These are phyloP conservation scores for Aleiodes alternator DNA, from an alignment of 2,888 invertebrate species.

Conservation along the genomic window DNA sequence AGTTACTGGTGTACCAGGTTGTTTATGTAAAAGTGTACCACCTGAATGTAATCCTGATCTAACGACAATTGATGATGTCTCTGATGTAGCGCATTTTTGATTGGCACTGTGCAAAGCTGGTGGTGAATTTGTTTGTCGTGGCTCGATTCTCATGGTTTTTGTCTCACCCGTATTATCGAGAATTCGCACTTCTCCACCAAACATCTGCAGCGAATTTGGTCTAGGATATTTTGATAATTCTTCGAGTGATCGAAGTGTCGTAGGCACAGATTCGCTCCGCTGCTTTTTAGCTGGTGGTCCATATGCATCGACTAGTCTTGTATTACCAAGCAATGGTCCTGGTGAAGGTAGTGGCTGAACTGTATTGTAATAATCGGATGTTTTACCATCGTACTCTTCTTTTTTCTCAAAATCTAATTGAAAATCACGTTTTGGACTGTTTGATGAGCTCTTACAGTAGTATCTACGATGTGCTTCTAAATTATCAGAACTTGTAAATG, in stretches of 20 bases:
- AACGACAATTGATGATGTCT: slow-evolving; percentile 84
- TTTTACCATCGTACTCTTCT: slow-evolving; percentile 62
- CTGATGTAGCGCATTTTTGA: slow-evolving; percentile 67
- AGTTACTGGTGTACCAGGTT: slow-evolving; percentile 69
- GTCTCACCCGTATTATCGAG: slow-evolving; percentile 83
- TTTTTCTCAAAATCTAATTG: slow-evolving; percentile 65
- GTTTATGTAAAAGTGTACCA: slow-evolving; percentile 84
- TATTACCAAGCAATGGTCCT: slow-evolving; percentile 88
- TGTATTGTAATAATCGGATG: slow-evolving; percentile 65
- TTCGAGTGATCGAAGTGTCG: slow-evolving; percentile 78
- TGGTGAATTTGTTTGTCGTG: slow-evolving; percentile 77
- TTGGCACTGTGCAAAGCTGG: slow-evolving; percentile 54
- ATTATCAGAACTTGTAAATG: slow-evolving; percentile 88
- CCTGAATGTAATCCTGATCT: slow-evolving; percentile 90
- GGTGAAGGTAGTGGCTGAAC: slow-evolving; percentile 84
- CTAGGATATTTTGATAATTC: slow-evolving; percentile 79
- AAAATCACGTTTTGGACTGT: slow-evolving; percentile 69
- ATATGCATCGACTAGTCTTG: slow-evolving; percentile 85
- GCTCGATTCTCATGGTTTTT: slow-evolving; percentile 83
- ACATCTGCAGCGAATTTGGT: slow-evolving; percentile 81
- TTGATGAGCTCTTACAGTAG: slow-evolving; percentile 83
- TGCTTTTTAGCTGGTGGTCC: slow-evolving; percentile 77
- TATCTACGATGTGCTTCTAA: slow-evolving; percentile 87
- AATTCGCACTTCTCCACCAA: slow-evolving; percentile 87
- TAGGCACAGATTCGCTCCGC: slow-evolving; percentile 76